Evolutionary conservation across 2,888 invertebrate species (phyloP).

Genomic region (Lasiommata megera): DNA sequence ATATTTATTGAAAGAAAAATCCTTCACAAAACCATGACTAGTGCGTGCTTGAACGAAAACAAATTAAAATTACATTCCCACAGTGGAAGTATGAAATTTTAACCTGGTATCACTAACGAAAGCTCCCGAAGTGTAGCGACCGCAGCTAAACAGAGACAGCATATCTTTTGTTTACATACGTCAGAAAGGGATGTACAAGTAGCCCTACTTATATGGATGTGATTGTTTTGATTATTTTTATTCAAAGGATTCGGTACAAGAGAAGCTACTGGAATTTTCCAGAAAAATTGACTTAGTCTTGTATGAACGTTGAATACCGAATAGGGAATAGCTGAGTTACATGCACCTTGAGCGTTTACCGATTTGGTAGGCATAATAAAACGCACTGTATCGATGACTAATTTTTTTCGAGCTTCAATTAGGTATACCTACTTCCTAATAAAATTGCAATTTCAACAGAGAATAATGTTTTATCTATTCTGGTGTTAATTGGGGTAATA

Average conservation of each 20-base stretch:
- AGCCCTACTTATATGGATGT: constrained; percentile 16
- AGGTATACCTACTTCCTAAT: too few relatives aligned
- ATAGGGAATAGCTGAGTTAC: too few relatives aligned
- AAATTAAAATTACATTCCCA: neutral
- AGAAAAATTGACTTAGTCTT: neutral
- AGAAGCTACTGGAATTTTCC: constrained; percentile 6
- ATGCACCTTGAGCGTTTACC: too few relatives aligned
- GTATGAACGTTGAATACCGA: too few relatives aligned
- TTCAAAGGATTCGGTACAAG: neutral
- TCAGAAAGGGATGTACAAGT: constrained; percentile 17
- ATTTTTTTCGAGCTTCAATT: too few relatives aligned
- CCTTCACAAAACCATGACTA: too few relatives aligned
- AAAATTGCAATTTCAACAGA: too few relatives aligned
- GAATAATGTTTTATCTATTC: too few relatives aligned
- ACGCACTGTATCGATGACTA: too few relatives aligned
- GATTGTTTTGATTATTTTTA: constrained; percentile 3
- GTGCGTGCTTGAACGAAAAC: neutral
- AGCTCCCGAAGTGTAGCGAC: constrained; percentile 1
- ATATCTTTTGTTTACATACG: constrained; percentile 10
- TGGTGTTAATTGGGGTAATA: too few relatives aligned
- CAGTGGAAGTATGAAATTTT: neutral
- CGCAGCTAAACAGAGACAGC: constrained; percentile 11
- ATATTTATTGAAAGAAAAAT: too few relatives aligned
- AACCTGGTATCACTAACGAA: constrained; percentile 15
- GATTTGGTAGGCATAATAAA: too few relatives aligned